Evolutionary conservation across 1,140 invertebrate species (phyloP), one percentile per base, ranked within the genome.

Genomic region (Tetragnatha versicolor): DNA sequence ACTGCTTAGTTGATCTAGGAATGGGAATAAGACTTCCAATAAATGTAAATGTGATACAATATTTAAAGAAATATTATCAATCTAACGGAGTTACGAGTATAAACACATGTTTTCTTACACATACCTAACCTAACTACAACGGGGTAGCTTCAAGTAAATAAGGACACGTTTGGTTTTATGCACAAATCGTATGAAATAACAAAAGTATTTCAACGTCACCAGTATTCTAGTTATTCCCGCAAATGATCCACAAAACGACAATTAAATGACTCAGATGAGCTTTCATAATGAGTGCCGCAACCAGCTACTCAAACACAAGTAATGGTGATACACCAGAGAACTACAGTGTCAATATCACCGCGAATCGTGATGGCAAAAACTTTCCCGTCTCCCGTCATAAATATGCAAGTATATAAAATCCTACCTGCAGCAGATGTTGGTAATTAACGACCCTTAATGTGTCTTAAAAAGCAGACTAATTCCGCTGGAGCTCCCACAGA

Each of bases 321-420:
- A 33, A 9, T 12, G 12, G 68, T n/a, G 68, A 39, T 17, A 55
- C 55, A 33, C 51, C 27, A 72, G 25, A 22, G 42, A 35, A 35
- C 69, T 39, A 53, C 27, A 73, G 69, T 73, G 69, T 73, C 51
- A 73, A 73, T 60, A 73, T 33, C 20, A 45, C 27, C 25, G 45
- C 29, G 35, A 60, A 60, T 27, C 55, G 53, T 37, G 53, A 53
- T n/a, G 20, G 45, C 55, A 70, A 70, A 70, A 63, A 66, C 14
- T 39, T 35, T 31, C 63, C 49, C 63, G 39, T 70, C 68, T 70
- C 33, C 14, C 33, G 66, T 53, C 66, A 53, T 70, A 37, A 70
- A 55, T 70, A 53, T 39, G 49, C 49, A 55, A 3, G 31, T 14
- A 70, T n/a, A n/a, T 70, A 70, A 70, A 70, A 39, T 22, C 17